Evolutionary conservation across 2,797 vertebrate genomes (phyloP), one percentile per base, ranked within the genome.

Genomic region (Zalophus californianus): DNA sequence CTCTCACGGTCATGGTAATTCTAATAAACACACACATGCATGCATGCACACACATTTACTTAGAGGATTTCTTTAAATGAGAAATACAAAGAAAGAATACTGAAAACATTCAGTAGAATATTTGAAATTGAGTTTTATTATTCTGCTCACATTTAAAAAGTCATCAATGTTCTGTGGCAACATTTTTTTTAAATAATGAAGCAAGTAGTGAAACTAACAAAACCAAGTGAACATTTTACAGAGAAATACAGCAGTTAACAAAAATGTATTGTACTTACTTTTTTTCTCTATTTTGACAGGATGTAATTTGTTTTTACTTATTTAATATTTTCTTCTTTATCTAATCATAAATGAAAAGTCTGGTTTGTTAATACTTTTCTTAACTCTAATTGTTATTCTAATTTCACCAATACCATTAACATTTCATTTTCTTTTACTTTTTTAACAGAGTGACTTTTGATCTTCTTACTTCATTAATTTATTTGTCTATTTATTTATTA

Each of bases 251-350:
- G 25, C 75, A 88, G 64, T 80, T 88, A 80, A 91, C 50, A 84
- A 91, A 84, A 35, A 41, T 91, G 41, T 84, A 52, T 27, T 91
- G 50, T 73, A 23, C 8, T 77, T 32, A 64, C 68, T 23, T 79
- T 90, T 90, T 48, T 27, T 18, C 70, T 68, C 78, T 38, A 48
- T 58, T 87, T 90, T 93, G 38, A 78, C 60, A 95, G 35, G 60
- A 58, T 90, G 4, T 60, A 91, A 93, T 84, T 82, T 93, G 82
- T 54, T 72, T 38, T 96, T 54, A 68, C 44, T 80, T 90, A 44
- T 83, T 95, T 83, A 62, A 60, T 75, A 75, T 54, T 86, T 84
- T n/a, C 41, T 97, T 48, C 77, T 91, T 93, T 91, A 38, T 93
- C 50, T 92, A 44, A 70, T 84, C 54, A 75, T 77, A 91, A 93